phyloP scores from a whole-genome alignment of 2,888 invertebrate genomes.

The Lycaena phlaeas region DNA sequence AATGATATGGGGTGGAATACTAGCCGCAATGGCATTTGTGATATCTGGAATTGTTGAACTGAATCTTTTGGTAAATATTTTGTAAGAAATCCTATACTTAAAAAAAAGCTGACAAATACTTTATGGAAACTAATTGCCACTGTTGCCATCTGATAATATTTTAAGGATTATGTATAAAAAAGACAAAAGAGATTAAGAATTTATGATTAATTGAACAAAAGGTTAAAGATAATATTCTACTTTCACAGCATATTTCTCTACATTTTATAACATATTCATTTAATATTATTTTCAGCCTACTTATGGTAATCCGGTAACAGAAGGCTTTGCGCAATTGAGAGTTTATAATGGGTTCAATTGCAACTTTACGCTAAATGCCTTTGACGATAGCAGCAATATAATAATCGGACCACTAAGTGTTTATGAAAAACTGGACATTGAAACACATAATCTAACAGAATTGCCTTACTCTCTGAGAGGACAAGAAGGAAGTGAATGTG shows the following conservation, averaged over 20 bases:
- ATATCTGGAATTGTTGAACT: conserved; percentile 90
- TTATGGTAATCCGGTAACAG: conserved; percentile 71
- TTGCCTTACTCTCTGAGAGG: conserved; percentile 50
- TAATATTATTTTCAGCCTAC: conserved; percentile 56
- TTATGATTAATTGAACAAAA: too few relatives aligned
- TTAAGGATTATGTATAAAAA: too few relatives aligned
- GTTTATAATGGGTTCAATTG: conserved; percentile 80
- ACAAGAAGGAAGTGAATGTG: conserved; percentile 30
- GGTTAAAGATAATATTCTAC: too few relatives aligned
- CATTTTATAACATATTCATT: too few relatives aligned
- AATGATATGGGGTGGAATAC: conserved; percentile 88
- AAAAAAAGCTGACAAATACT: too few relatives aligned
- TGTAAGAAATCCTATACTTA: too few relatives aligned
- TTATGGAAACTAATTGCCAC: too few relatives aligned
- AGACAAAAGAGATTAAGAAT: too few relatives aligned
- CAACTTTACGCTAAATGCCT: conserved; percentile 46
- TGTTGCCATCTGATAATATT: too few relatives aligned
- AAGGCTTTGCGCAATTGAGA: conserved; percentile 76
- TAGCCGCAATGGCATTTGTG: conserved; percentile 90
- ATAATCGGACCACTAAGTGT: conserved; percentile 41
- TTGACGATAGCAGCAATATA: conserved; percentile 25
- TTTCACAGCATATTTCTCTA: too few relatives aligned
- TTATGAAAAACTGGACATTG: conserved; percentile 56
- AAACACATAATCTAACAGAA: conserved; percentile 26
- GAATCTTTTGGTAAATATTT: conserved; percentile 76